phyloP scores from a whole-genome alignment of 1,140 invertebrate species.

The Ylistrum balloti region DNA sequence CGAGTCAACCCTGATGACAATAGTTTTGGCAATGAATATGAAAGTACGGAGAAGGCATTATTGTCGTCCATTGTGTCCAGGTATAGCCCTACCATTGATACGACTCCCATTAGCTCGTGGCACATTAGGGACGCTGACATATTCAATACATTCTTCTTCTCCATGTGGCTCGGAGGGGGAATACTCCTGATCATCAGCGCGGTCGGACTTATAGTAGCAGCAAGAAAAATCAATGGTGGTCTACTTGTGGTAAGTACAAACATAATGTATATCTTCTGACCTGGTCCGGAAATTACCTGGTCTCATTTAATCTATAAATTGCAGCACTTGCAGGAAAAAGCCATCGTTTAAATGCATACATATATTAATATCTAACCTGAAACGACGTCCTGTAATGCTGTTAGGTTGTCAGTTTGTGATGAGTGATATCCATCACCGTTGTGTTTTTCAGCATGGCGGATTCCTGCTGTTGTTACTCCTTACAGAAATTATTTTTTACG shows the following conservation, averaged over 20 bases:
- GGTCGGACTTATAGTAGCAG: neutral
- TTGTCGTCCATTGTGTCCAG: neutral
- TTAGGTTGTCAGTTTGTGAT: too few relatives aligned
- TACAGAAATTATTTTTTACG: neutral
- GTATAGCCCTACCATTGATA: neutral
- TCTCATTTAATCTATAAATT: too few relatives aligned
- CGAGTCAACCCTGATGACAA: neutral
- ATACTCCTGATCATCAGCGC: neutral
- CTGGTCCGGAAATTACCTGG: too few relatives aligned
- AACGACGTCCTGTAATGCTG: too few relatives aligned
- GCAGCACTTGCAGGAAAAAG: too few relatives aligned
- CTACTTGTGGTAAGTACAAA: neutral
- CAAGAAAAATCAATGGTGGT: neutral
- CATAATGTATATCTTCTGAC: too few relatives aligned
- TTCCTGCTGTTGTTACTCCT: neutral
- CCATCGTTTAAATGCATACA: too few relatives aligned
- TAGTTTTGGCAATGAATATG: neutral
- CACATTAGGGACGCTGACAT: neutral
- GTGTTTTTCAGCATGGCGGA: neutral
- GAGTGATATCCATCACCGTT: too few relatives aligned
- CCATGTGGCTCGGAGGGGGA: neutral
- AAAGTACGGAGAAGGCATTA: neutral
- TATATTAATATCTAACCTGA: too few relatives aligned
- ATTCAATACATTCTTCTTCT: neutral
- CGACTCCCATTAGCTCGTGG: neutral